These are phyloP conservation scores for Larimichthys polyactis DNA, from an alignment of 2,113 vertebrate species.

Conservation along the genomic window DNA sequence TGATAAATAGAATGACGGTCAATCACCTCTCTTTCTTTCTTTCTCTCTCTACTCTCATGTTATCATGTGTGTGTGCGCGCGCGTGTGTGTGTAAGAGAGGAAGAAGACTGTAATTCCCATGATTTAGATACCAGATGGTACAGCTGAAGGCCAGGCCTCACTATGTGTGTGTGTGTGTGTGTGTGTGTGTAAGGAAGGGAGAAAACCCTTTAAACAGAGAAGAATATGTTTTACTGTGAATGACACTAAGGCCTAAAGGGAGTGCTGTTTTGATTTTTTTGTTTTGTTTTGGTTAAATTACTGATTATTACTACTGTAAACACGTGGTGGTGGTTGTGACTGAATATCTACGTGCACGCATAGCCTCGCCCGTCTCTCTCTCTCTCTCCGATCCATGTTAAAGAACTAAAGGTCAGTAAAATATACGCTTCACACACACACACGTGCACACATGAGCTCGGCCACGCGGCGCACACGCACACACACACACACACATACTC, in stretches of 20 bases:
- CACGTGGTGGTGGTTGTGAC: constrained; percentile 44
- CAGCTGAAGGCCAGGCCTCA: constrained; percentile 76
- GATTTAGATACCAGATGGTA: constrained; percentile 86
- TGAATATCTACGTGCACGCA: constrained; percentile 40
- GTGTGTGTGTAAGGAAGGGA: constrained; percentile 40
- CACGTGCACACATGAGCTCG: background rate
- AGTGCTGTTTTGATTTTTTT: constrained; percentile 36
- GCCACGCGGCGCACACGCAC: background rate
- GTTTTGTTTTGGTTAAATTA: constrained; percentile 24
- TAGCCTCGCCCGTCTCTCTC: constrained; percentile 30
- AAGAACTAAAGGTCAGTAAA: constrained; percentile 45
- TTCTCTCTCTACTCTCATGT: constrained; percentile 53
- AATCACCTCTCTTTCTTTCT: constrained; percentile 63
- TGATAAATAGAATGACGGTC: constrained; percentile 75
- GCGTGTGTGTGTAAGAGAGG: constrained; percentile 63
- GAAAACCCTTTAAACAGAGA: constrained; percentile 68
- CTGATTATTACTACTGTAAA: constrained; percentile 53
- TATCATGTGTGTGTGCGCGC: constrained; percentile 35
- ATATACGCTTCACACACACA: constrained; percentile 19
- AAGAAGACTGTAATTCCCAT: constrained; percentile 76
- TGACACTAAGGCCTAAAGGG: constrained; percentile 59
- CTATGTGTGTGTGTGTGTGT: constrained; percentile 12
- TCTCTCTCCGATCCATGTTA: constrained; percentile 25
- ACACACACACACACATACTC: constrained; percentile 5
- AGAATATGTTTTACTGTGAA: constrained; percentile 73